phyloP scores from a whole-genome alignment of 2,888 invertebrate species.

The Uloborus plumipes region DNA sequence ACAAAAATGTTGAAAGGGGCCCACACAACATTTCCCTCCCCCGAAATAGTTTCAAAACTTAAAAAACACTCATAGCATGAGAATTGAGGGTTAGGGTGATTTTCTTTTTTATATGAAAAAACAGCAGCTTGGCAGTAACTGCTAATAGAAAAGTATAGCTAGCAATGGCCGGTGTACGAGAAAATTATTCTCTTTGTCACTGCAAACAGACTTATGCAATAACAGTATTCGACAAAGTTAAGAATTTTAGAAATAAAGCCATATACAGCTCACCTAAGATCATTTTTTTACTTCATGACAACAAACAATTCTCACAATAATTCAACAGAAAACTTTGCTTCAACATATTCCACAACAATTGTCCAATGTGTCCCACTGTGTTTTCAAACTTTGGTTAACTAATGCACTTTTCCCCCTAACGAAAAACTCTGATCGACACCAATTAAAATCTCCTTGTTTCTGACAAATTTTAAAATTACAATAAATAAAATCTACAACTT shows the following conservation, averaged over 20 bases:
- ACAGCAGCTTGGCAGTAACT: conserved; percentile 59
- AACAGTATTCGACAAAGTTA: conserved; percentile 57
- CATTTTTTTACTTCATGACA: conserved; percentile 16
- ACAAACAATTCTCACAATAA: background rate
- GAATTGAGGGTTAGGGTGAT: conserved; percentile 12
- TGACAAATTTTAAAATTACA: background rate
- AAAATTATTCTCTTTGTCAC: conserved; percentile 56
- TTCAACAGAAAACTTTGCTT: no score
- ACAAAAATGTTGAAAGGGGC: conserved; percentile 32
- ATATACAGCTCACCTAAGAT: conserved; percentile 57
- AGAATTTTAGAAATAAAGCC: conserved; percentile 34
- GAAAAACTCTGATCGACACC: no score
- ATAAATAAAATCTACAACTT: background rate
- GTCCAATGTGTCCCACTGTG: no score
- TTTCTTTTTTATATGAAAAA: conserved; percentile 51
- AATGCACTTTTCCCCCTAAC: no score
- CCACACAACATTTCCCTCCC: conserved; percentile 35
- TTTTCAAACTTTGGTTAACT: no score
- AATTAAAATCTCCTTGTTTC: no score
- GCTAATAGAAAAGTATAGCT: conserved; percentile 63
- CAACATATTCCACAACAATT: no score
- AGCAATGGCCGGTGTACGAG: conserved; percentile 63
- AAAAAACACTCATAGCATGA: conserved; percentile 31
- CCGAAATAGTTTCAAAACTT: conserved; percentile 37
- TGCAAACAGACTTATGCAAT: conserved; percentile 57